Percentiles rank a stretch among this genome's conserved stretches.
phyloP scores from a whole-genome alignment of 2,888 invertebrate genomes.

The Agrochola lychnidis region DNA sequence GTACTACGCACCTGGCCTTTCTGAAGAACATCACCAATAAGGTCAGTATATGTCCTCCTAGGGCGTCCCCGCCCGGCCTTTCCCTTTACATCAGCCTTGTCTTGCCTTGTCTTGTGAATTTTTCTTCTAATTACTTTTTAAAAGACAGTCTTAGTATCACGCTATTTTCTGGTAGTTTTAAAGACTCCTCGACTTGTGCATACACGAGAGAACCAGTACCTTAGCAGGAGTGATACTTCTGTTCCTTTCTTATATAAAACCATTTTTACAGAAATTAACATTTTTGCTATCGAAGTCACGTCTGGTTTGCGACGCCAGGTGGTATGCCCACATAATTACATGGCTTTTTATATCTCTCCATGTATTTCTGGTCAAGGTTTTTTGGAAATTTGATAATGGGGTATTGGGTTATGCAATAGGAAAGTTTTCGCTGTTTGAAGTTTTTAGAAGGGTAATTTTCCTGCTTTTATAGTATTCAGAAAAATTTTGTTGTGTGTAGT shows the following conservation, averaged over 20 bases:
- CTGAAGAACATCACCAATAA: too few species aligned
- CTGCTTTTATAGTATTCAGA: background rate
- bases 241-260: rapidly evolving
- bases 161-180: too few species aligned
- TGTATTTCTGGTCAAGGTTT: conserved; percentile 19
- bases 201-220: background rate
- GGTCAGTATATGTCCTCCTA: too few species aligned
- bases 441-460: background rate
- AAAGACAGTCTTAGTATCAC: too few species aligned
- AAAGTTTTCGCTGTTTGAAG: background rate
- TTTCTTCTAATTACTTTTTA: too few species aligned
- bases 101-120: too few species aligned
- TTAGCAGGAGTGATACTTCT: conserved; percentile 22
- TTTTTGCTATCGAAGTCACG: conserved; percentile 59
- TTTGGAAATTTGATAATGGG: conserved; percentile 14
- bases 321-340: conserved; percentile 53
- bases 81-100: too few species aligned
- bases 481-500: too few species aligned
- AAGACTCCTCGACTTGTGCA: background rate
- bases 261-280: conserved; percentile 54
- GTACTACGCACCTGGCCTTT: too few species aligned
- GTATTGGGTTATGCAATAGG: background rate
- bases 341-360: conserved; percentile 25
- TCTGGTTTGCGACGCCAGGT: conserved; percentile 52
- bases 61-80: too few species aligned